Evolutionary conservation across 2,888 invertebrate genomes (phyloP).

Genomic region (Agrilus biguttatus): DNA sequence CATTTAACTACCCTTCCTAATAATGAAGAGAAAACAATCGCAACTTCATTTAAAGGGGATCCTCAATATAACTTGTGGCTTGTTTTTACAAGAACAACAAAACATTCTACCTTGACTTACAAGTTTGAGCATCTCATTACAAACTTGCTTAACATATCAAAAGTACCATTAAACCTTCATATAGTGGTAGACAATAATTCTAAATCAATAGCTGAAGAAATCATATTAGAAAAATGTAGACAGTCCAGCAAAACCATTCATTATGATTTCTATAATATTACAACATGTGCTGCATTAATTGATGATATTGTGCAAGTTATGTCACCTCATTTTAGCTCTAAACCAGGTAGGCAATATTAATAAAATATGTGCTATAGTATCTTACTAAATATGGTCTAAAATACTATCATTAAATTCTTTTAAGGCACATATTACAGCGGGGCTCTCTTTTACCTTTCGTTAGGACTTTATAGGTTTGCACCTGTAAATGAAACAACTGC

Average conservation of each 20-base stretch:
- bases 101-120: constrained; percentile 34
- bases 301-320: constrained; percentile 49
- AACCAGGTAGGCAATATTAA: constrained; percentile 35
- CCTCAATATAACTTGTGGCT: constrained; percentile 37
- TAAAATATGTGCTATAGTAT: constrained; percentile 2
- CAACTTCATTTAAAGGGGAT: not conserved
- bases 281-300: constrained; percentile 41
- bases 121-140: constrained; percentile 37
- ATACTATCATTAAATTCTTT: constrained; percentile 9
- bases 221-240: constrained; percentile 17
- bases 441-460: constrained; percentile 62
- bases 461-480: constrained; percentile 56
- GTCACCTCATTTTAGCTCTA: constrained; percentile 56
- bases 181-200: constrained; percentile 48
- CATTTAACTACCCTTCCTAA: not conserved
- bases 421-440: constrained; percentile 61
- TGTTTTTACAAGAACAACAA: constrained; percentile 41
- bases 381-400: not conserved
- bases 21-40: not conserved
- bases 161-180: constrained; percentile 40
- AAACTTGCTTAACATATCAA: constrained; percentile 34
- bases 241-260: constrained; percentile 26
- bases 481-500: constrained; percentile 43
- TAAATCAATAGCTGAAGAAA: constrained; percentile 35
- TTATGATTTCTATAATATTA: constrained; percentile 45